Base-by-base conservation (phyloP, 35 echinoderm and acorn worm genomes). In the Apostichopus parvimensis region DNA sequence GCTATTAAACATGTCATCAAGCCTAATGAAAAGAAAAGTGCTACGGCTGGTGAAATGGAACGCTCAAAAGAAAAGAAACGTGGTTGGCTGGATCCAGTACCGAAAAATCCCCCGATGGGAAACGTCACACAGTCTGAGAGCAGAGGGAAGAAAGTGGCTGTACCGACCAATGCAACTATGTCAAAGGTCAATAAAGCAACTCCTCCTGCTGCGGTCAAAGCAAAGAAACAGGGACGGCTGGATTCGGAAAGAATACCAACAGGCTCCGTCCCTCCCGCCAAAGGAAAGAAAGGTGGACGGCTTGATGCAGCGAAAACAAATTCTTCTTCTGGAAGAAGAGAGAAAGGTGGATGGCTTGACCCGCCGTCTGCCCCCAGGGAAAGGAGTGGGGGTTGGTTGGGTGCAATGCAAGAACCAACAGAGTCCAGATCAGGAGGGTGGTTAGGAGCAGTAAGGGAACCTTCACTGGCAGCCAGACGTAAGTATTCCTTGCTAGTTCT, bases 201-300 rank as follows among this genome's bases (percentile, higher is more conserved):
- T 24, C 17, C 21, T 56, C 80, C 56, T 55, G 9, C 9, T 7
- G 13, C 13, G 10, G 14, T 59, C 10, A 59, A 84, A 18, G 81
- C 18, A 1, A 57, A 25, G 81, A 84, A 84, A 21, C 12, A 55
- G 7, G 81, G 81, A 84, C 18, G 81, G 81, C 54, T 84, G 8
- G 81, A 84, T 23, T 6, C 13, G 10, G 55, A 20, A 22, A 15
- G 6, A 11, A 55, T 5, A n/a, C 34, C 53, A 83, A 83, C 15
- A 75, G 6, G 17, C 17, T 75, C 71, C 22, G 71, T 6, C 58
- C 26, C 77, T 45, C 79, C 14, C n/a, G 14, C 14, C 52, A 59
- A 84, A 58, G 81, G 20, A 14, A 57, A 25, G 81, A 84, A 84
- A 60, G 6, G 81, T 6, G 81, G 81, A 58, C 58, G 81, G 81